Evolutionary conservation across 2,888 invertebrate genomes (phyloP), one percentile per base, ranked within the genome.

Genomic region (Fissipunctia ypsillon): DNA sequence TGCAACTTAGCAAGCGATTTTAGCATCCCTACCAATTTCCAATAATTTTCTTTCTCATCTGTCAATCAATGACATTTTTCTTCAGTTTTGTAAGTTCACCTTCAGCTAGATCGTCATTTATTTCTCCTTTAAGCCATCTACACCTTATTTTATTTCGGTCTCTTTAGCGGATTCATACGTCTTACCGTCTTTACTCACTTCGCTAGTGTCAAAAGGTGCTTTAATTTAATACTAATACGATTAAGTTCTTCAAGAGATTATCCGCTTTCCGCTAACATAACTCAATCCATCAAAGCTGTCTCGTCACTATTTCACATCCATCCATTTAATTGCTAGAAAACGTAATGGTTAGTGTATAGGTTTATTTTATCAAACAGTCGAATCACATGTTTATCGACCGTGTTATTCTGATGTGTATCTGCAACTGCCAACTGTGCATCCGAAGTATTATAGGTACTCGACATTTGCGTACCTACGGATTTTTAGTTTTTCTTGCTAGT

Each of bases 391-490:
- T 76, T 85, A 85, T 76, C 61, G 78, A 83, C 76, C 84, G 78
- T 87, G 81, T 56, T 85, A 83, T 78, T 80, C 43, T 73, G 81
- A 85, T 85, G 75, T 76, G 69, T 78, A 87, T 85, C 85, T 78
- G 68, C 65, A 35, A 74, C 64, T 48, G 43, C 45, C 66, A 25
- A 63, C 84, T 56, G 57, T 73, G 52, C 68, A 76, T 65, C 43
- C 48, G 45, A 71, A 71, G 68, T 54, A 35, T 73, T 73, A 54
- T 57, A n/a, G n/a, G n/a, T n/a, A 5, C 4, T 45, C 31, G 41
- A 48, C 50, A 59, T 68, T 83, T 59, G 41, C n/a, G 41, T 67
- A 54, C 22, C 31, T 64, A 54, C 6, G 41, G 25, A 43, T 48
- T 71, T 71, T 72, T 28, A 12, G 65, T 31, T 82, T 70, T 66